Base-by-base conservation (phyloP, 2,888 invertebrate genomes). In the Drosophila tanythrix region DNA sequence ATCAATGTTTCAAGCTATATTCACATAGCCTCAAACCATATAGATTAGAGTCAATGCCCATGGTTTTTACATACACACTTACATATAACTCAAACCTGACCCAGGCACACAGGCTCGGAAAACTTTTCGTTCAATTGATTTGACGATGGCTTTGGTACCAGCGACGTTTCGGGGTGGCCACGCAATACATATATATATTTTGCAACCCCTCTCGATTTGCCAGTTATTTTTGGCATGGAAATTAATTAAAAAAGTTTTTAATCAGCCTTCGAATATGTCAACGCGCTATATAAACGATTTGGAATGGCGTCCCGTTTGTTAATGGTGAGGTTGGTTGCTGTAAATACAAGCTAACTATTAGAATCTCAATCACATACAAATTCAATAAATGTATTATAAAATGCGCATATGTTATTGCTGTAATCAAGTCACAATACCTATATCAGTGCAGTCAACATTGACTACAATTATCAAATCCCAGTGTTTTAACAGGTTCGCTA, bases 231-330 rank as follows among this genome's bases (percentile, higher is more conserved):
- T 65, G 82, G 72, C 69, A 68, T 73, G 74, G 75, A 83, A 92
- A 92, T 91, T 92, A 92, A 92, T 92, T 92, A 92, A 90, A 92
- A 92, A 91, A 92, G 81, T 92, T 92, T 91, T 75, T 81, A 83
- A 87, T 88, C 85, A 84, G 81, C 71, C 80, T 70, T 83, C 64
- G 76, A 79, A 85, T 82, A 79, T 81, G 88, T 85, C 83, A 88
- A 81, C 69, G 56, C n/a, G 52, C 46, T 33, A 35, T 46, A 64
- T 43, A 80, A 78, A 53, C 59, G 65, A 53, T 55, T 61, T 46
- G 21, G 48, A 60, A 70, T 62, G 43, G 58, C 56, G 31, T 65
- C 53, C 53, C 40, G 8, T 31, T 10, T 4, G 40, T 27, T 48
- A 18, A 13, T 29, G 50, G n/a, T 33, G 15, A 27, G 50, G 29